phyloP scores from a whole-genome alignment of 2,888 invertebrate genomes.

The Patella caerulea region DNA sequence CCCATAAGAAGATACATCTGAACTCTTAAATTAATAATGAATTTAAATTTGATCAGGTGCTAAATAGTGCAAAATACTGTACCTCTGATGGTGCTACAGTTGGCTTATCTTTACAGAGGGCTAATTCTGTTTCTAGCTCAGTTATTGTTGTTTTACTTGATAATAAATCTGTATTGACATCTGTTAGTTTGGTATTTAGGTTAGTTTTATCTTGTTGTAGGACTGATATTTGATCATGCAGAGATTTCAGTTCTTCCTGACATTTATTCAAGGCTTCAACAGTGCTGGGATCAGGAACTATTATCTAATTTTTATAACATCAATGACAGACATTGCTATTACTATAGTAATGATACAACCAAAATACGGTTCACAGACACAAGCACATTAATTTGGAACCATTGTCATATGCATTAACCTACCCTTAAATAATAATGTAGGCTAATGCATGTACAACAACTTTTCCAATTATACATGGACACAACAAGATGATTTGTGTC shows the following conservation, averaged over 20 bases:
- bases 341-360: background rate
- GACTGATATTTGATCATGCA: conserved; percentile 44
- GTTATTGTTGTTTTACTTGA: conserved; percentile 36
- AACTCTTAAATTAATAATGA: too few species aligned
- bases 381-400: background rate
- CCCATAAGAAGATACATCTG: too few species aligned
- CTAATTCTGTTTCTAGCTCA: conserved; percentile 43
- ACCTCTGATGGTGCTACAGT: too few species aligned
- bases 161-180: conserved; percentile 42
- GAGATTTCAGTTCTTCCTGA: conserved; percentile 48
- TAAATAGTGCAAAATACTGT: too few species aligned
- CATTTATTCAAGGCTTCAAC: conserved; percentile 51
- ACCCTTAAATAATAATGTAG: too few species aligned
- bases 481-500: too few species aligned
- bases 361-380: background rate
- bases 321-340: background rate
- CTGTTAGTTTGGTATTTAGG: conserved; percentile 37
- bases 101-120: too few species aligned
- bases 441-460: too few species aligned
- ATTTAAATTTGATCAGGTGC: too few species aligned
- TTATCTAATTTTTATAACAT: conserved; percentile 47
- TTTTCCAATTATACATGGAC: too few species aligned
- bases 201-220: conserved; percentile 40
- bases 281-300: conserved; percentile 61
- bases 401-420: too few species aligned